Evolutionary conservation across 1,140 invertebrate genomes (phyloP).

Genomic region (Idris sp.): DNA sequence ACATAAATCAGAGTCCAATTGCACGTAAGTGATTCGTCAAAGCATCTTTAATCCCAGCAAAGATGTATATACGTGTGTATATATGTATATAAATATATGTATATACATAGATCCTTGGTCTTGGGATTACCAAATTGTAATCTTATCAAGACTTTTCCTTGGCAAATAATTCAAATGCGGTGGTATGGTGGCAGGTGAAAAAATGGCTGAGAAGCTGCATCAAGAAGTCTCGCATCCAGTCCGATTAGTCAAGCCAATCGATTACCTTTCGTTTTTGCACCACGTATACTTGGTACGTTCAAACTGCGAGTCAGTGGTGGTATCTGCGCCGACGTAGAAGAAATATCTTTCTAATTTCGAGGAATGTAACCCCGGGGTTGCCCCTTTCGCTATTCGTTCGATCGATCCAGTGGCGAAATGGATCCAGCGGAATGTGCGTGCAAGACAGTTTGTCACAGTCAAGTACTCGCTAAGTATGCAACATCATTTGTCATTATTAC

Average conservation of each 20-base stretch:
- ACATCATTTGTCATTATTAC: conserved; percentile 73
- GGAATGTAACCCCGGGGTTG: conserved; percentile 53
- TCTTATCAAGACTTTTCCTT: conserved; percentile 37
- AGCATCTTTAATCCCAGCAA: conserved; percentile 46
- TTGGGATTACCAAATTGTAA: conserved; percentile 36
- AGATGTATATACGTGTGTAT: no score
- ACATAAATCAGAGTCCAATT: conserved; percentile 1
- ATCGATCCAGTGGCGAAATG: no score
- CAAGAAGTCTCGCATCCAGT: conserved; percentile 51
- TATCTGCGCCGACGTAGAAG: conserved; percentile 4
- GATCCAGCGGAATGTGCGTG: conserved; percentile 41
- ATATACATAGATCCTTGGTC: background rate
- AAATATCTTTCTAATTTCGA: conserved; percentile 52
- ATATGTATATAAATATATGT: no score
- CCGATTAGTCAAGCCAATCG: conserved; percentile 60
- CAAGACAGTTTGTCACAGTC: conserved; percentile 76
- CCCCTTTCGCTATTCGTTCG: no score
- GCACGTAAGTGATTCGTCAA: conserved; percentile 50
- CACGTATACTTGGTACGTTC: conserved; percentile 34
- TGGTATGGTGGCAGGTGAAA: conserved; percentile 5
- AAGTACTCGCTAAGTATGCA: conserved; percentile 74
- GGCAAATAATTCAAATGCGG: conserved; percentile 46
- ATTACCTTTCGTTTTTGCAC: conserved; percentile 43
- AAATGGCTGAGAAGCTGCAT: conserved; percentile 49
- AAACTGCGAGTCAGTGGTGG: conserved; percentile 10